These are phyloP conservation scores for Coreius guichenoti DNA, from an alignment of 2,797 vertebrate genomes.

Conservation along the genomic window DNA sequence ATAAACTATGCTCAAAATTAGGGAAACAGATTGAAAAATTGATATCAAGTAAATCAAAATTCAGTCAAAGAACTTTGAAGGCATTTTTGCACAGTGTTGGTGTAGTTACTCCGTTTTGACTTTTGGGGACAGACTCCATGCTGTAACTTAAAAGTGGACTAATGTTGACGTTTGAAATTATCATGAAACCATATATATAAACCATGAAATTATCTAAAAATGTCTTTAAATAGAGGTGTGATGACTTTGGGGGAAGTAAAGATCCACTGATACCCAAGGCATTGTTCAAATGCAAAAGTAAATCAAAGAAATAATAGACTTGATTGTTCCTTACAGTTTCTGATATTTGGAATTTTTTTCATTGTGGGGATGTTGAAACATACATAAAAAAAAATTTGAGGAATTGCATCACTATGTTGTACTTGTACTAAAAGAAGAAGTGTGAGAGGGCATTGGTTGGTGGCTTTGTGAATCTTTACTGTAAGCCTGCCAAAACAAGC, in stretches of 20 bases:
- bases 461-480: conserved; percentile 9
- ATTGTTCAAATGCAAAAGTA: background rate
- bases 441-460: background rate
- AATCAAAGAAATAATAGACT: background rate
- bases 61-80: background rate
- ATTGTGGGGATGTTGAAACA: conserved; percentile 4
- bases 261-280: background rate
- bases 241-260: background rate
- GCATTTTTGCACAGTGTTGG: background rate
- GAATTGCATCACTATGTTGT: conserved; percentile 59
- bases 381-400: background rate
- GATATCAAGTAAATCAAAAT: background rate
- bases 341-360: background rate
- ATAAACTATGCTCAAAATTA: background rate
- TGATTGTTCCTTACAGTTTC: background rate
- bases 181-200: too few relatives aligned
- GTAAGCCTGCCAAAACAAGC: background rate
- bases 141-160: background rate
- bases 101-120: background rate
- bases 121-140: background rate
- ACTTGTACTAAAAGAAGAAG: conserved; percentile 53
- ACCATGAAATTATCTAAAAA: background rate
- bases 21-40: too few relatives aligned
- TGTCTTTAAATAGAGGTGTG: conserved; percentile 21
- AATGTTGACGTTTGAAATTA: background rate